Percentiles rank a stretch among this genome's conserved stretches.
Conservation (phyloP, 2,888 invertebrate species). For the Phlogophora meticulosa region DNA sequence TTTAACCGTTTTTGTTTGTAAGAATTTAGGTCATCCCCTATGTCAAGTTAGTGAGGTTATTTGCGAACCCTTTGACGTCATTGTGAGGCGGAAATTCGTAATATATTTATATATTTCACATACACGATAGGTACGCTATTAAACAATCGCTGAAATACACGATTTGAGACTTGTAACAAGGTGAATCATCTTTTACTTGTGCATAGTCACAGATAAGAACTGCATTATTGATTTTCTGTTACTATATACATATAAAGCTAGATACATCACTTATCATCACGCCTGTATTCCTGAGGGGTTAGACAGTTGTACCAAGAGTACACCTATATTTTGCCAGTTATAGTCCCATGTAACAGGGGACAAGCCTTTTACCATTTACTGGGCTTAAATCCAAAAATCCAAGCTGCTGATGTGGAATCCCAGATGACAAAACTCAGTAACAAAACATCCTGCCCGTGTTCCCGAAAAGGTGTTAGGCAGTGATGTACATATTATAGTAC, state of each 20-base stretch:
- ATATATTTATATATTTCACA: neutral
- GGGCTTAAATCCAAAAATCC: too few species aligned
- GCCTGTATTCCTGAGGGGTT: too few species aligned
- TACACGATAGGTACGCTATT: neutral
- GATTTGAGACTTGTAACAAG: neutral
- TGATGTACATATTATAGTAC: too few species aligned
- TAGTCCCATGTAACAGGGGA: too few species aligned
- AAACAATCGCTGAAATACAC: neutral
- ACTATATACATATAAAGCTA: neutral
- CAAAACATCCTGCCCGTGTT: too few species aligned
- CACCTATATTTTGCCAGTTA: too few species aligned
- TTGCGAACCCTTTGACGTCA: slow-evolving; percentile 48
- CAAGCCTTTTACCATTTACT: too few species aligned
- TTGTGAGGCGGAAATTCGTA: slow-evolving; percentile 18
- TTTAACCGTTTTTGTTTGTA: slow-evolving; percentile 6
- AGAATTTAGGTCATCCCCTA: slow-evolving; percentile 55
- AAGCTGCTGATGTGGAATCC: too few species aligned
- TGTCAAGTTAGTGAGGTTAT: slow-evolving; percentile 52
- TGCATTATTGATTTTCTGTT: neutral
- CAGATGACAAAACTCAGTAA: too few species aligned
- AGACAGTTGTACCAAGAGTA: too few species aligned
- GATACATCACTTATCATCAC: too few species aligned
- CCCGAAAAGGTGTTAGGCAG: too few species aligned
- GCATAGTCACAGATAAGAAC: neutral
- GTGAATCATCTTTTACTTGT: slow-evolving; percentile 6